A percentile compares a stretch with the other conserved stretches of the same genome.
These are phyloP conservation scores for Oceanites oceanicus DNA, from an alignment of 2,113 vertebrate genomes.

Conservation along the genomic window DNA sequence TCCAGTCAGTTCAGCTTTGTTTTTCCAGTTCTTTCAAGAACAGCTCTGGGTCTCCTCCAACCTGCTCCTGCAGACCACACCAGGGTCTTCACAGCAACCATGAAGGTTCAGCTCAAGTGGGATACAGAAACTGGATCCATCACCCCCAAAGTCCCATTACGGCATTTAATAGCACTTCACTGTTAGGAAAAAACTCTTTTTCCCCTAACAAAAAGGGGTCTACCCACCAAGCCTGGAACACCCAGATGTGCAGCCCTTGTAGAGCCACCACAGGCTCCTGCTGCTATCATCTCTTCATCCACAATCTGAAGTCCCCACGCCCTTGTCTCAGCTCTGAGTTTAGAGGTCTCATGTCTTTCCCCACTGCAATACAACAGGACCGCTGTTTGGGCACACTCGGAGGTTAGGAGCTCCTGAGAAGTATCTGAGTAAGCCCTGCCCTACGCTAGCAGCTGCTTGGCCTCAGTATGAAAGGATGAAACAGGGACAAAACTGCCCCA, in stretches of 20 bases:
- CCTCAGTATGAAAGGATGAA: not conserved
- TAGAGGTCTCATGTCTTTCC: not conserved
- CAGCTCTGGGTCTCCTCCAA: not conserved
- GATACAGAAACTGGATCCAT: not conserved
- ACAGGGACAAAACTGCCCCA: not conserved
- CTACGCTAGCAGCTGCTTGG: not conserved
- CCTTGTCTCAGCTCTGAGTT: not conserved
- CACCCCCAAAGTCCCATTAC: not conserved
- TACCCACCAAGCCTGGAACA: not conserved
- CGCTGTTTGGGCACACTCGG: not conserved
- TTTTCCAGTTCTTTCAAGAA: constrained; percentile 6
- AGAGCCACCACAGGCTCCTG: not conserved
- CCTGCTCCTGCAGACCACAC: not conserved
- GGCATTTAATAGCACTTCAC: not conserved
- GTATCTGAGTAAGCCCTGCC: fast-evolving
- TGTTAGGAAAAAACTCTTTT: not conserved
- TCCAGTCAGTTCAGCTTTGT: not conserved
- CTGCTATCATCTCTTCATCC: not conserved
- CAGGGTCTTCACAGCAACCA: not conserved
- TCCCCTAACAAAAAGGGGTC: not conserved
- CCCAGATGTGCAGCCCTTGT: no score
- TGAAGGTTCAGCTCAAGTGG: not conserved
- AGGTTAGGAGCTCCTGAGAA: not conserved
- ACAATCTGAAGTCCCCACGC: not conserved
- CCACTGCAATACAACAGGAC: not conserved